Conservation (phyloP, 2,113 vertebrate genomes). For the Stigmatopora argus region DNA sequence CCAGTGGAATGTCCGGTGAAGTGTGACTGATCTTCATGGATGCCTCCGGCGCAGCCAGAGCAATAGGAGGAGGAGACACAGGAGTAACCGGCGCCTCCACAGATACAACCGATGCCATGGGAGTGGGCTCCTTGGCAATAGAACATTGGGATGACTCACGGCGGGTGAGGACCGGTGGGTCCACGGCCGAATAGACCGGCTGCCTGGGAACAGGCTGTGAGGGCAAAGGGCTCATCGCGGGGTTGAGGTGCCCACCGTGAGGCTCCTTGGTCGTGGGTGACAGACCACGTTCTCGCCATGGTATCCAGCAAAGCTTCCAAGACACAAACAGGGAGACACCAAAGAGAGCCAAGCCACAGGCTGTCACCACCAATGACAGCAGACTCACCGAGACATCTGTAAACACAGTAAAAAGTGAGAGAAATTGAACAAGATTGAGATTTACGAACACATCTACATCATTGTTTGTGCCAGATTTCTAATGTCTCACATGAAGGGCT, state of each 20-base stretch:
- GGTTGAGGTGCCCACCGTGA: conserved; percentile 75
- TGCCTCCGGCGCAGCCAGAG: conserved; percentile 73
- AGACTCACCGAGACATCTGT: conserved; percentile 95
- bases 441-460: not conserved
- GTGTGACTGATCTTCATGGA: conserved; percentile 98
- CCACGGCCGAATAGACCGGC: conserved; percentile 83
- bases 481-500: not conserved
- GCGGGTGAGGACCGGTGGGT: conserved; percentile 79
- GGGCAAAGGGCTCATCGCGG: conserved; percentile 50
- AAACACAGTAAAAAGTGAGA: conserved; percentile 12
- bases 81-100: conserved; percentile 65
- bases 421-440: not conserved
- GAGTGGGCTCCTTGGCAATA: conserved; percentile 56
- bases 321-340: conserved; percentile 97
- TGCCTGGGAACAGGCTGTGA: conserved; percentile 67
- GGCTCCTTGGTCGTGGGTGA: conserved; percentile 80
- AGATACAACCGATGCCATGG: conserved; percentile 73
- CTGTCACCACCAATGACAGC: conserved; percentile 91
- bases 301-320: conserved; percentile 99
- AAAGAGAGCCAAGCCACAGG: conserved; percentile 93
- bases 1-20: conserved; percentile 89
- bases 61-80: conserved; percentile 64
- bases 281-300: conserved; percentile 88
- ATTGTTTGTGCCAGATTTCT: not conserved
- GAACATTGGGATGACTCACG: conserved; percentile 76